These are phyloP conservation scores for Porites rus DNA, from an alignment of 92 coral and sea anemone genomes.

Conservation along the genomic window DNA sequence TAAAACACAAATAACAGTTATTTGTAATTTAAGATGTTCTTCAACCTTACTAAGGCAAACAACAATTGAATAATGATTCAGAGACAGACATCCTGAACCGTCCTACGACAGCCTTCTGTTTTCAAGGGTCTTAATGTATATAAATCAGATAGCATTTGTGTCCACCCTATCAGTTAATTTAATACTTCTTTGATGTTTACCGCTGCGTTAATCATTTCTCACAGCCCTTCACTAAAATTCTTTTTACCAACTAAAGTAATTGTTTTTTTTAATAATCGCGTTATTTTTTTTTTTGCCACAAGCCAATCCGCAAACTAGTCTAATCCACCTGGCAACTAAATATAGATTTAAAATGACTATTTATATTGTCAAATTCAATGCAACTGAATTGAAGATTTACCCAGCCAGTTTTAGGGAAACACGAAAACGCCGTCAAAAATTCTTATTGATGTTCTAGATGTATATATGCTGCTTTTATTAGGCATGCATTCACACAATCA, in stretches of 20 bases:
- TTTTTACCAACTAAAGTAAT: not conserved
- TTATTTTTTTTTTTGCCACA: not conserved
- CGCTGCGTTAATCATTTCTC: not conserved
- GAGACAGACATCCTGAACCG: not conserved
- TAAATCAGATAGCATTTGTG: conserved; percentile 4
- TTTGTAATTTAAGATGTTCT: not conserved
- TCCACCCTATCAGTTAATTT: not conserved
- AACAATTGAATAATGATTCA: too few species aligned
- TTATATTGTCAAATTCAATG: too few species aligned
- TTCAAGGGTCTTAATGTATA: not conserved
- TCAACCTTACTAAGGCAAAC: not conserved
- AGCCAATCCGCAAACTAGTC: not conserved
- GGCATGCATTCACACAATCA: not conserved
- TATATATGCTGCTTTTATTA: not conserved
- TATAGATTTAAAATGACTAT: not conserved
- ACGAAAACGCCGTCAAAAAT: not conserved
- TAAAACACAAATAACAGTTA: not conserved
- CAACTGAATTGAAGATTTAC: too few species aligned
- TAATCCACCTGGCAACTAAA: not conserved
- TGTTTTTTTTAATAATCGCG: conserved; percentile 1
- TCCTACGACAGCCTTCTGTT: conserved; percentile 6
- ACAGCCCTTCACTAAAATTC: not conserved
- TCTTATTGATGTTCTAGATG: not conserved
- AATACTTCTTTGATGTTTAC: conserved; percentile 8
- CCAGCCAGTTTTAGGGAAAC: too few species aligned